phyloP scores from a whole-genome alignment of 2,888 invertebrate species.

The Ischnus inquisitorius region DNA sequence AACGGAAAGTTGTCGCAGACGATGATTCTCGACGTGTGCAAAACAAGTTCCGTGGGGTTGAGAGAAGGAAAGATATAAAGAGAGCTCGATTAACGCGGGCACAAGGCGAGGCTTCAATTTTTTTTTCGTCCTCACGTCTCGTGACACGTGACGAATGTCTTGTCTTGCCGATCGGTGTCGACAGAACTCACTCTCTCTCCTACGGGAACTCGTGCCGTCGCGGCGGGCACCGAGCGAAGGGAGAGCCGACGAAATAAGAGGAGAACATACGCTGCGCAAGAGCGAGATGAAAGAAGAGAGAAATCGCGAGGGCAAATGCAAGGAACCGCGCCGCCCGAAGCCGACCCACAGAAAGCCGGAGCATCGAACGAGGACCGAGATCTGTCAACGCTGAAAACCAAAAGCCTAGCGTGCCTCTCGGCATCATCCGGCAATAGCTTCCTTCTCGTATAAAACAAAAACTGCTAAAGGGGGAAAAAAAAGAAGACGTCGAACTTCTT shows the following conservation, averaged over 20 bases:
- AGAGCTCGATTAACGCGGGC: conserved; percentile 68
- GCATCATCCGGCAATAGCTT: conserved; percentile 13
- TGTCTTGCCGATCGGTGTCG: conserved; percentile 76
- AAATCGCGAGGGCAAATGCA: conserved; percentile 36
- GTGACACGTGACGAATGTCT: conserved; percentile 76
- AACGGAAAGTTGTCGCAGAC: background rate
- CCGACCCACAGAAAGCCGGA: conserved; percentile 13
- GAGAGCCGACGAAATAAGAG: conserved; percentile 38
- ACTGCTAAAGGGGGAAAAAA: conserved; percentile 25
- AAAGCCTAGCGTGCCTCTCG: conserved; percentile 38
- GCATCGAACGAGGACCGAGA: conserved; percentile 21
- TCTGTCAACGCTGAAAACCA: conserved; percentile 60
- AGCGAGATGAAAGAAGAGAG: conserved; percentile 25
- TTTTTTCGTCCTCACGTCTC: conserved; percentile 66
- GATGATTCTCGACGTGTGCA: conserved; percentile 32
- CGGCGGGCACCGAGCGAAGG: conserved; percentile 53
- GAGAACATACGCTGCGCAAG: conserved; percentile 13
- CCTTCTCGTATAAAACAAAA: conserved; percentile 17
- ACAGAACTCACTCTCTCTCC: conserved; percentile 70
- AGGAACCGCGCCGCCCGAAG: background rate
- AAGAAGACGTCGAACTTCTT: background rate
- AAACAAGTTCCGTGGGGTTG: conserved; percentile 29
- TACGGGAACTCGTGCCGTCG: conserved; percentile 59
- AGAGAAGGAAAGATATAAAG: conserved; percentile 31
- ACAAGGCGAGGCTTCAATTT: conserved; percentile 67